Evolutionary conservation across 2,888 invertebrate species (phyloP), one percentile per base, ranked within the genome.

Genomic region (Drosophila neutralis): DNA sequence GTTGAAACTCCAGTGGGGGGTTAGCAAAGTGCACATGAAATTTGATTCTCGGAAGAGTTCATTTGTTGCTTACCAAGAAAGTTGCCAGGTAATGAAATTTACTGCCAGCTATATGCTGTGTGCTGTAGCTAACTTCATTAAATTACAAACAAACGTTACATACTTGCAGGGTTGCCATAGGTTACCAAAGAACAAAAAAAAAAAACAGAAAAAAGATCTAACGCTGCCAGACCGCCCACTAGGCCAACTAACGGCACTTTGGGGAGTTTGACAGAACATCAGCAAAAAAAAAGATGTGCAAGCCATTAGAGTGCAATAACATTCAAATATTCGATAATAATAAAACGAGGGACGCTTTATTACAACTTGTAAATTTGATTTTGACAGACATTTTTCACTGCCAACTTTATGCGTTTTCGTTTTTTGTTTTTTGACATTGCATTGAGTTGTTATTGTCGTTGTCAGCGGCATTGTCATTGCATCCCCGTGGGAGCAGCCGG

Each of bases 41-140:
- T 87, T 83, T 88, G 87, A 88, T 87, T 87, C 88, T 88, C 71
- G 87, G 88, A 86, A 87, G 83, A 88, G 83, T 82, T 87, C 76
- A 82, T 87, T 87, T 87, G 76, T 76, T 67, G 83, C 61, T 73
- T 70, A 73, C 71, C 72, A 61, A 68, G 73, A 80, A 80, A 78
- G 76, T 75, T 83, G 80, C 76, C 73, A 73, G 73, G 79, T 76
- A 79, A 73, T 79, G 81, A 78, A 86, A 81, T 70, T 78, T 80
- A 81, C 78, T 73, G 70, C 73, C 67, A 65, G 64, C 68, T 18
- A 29, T 45, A 24, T 45, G 45, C 21, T 21, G 8, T 48, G 18
- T 49, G 29, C 51, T 75, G 66, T 63, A 76, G 73, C 78, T 70
- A 80, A 81, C 76, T 81, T 83, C 79, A 79, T 86, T 86, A 79